phyloP scores from a whole-genome alignment of 1,140 invertebrate species.

The Acromyrmex heyeri region DNA sequence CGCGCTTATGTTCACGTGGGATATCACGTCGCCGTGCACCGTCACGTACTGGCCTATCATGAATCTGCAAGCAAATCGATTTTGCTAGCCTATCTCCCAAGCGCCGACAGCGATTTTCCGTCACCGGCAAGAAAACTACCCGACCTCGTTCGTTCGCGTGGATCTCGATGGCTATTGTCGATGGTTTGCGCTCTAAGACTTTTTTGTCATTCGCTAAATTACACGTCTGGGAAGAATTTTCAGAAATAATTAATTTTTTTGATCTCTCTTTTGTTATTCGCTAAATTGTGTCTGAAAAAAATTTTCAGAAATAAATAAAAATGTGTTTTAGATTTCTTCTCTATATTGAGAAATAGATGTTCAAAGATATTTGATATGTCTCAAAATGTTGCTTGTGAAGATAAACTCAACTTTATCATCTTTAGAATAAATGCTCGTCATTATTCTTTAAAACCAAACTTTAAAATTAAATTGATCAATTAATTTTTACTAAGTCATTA shows the following conservation, averaged over 20 bases:
- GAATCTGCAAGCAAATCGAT: conserved; percentile 87
- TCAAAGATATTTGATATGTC: not conserved
- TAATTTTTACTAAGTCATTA: not conserved
- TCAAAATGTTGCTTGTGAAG: not conserved
- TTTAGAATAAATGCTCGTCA: not conserved
- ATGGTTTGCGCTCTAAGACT: not conserved
- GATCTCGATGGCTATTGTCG: not conserved
- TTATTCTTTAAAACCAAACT: not conserved
- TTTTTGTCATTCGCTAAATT: conserved; percentile 2
- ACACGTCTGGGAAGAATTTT: not conserved
- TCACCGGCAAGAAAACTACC: not conserved
- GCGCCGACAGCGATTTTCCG: not conserved
- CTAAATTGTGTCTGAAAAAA: not conserved
- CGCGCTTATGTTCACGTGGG: conserved; percentile 97
- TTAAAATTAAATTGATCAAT: not conserved
- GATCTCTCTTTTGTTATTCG: not conserved
- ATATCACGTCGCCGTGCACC: conserved; percentile 96
- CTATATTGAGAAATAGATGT: not conserved
- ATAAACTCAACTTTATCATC: not conserved
- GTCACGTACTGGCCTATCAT: conserved; percentile 97
- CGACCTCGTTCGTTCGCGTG: not conserved
- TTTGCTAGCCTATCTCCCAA: not conserved
- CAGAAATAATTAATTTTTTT: not conserved
- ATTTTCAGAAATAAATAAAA: not conserved
- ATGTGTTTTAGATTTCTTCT: not conserved